phyloP scores from a whole-genome alignment of 1,140 invertebrate genomes.

The Microvelia longipes region DNA sequence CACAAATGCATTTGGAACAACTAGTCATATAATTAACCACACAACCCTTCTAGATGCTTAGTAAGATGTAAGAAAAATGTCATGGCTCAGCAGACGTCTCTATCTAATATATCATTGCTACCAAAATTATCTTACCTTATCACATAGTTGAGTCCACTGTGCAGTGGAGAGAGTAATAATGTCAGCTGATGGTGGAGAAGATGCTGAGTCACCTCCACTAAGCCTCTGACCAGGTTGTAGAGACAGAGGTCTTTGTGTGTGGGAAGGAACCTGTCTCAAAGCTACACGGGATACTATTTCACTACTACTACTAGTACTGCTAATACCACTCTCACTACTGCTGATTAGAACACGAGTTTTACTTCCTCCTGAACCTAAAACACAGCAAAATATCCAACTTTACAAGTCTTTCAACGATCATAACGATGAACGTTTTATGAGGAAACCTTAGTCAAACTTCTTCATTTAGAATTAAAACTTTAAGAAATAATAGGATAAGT shows the following conservation, averaged over 20 bases:
- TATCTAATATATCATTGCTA: too few relatives aligned
- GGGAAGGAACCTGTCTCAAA: not conserved
- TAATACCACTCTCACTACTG: not conserved
- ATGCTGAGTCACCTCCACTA: not conserved
- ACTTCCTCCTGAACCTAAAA: slow-evolving; percentile 3
- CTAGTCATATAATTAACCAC: too few relatives aligned
- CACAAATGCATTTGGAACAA: too few relatives aligned
- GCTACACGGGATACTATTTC: not conserved
- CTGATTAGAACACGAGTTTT: slow-evolving; percentile 6
- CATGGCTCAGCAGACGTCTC: too few relatives aligned
- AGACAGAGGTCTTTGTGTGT: not conserved
- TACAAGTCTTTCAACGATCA: not conserved
- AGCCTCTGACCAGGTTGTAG: not conserved
- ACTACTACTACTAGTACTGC: not conserved
- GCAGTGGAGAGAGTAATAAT: not conserved
- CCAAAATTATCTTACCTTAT: not conserved
- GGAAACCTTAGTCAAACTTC: not conserved
- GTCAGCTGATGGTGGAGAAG: not conserved
- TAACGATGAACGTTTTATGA: not conserved
- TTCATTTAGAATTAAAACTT: not conserved
- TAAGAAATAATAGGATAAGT: too few relatives aligned
- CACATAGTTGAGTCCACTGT: not conserved
- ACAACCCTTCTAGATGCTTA: too few relatives aligned
- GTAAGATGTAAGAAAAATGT: too few relatives aligned
- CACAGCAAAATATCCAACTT: not conserved